phyloP scores from a whole-genome alignment of 2,797 vertebrate genomes.

The Megalops cyprinoides region DNA sequence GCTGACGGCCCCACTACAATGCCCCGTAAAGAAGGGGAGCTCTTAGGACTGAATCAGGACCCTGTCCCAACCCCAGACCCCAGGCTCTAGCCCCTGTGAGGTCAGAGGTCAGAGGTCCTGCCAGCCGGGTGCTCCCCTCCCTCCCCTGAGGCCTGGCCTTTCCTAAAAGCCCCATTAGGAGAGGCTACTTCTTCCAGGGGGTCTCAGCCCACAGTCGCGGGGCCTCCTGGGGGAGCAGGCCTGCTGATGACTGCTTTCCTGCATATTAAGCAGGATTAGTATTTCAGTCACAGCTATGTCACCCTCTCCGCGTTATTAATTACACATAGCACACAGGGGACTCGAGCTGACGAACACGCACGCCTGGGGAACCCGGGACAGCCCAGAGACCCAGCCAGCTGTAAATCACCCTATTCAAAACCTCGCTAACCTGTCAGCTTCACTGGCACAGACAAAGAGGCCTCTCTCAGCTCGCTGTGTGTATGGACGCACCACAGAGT shows the following conservation, averaged over 20 bases:
- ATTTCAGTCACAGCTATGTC: constrained; percentile 47
- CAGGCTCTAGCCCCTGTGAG: not conserved
- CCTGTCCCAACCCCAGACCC: not conserved
- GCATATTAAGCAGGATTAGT: constrained; percentile 47
- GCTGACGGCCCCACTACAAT: not conserved
- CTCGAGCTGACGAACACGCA: constrained; percentile 36
- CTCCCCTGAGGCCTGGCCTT: not conserved
- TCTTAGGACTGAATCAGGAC: not conserved
- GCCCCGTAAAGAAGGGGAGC: not conserved
- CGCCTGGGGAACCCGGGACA: constrained; percentile 22
- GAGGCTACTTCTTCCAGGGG: not conserved
- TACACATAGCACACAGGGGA: constrained; percentile 39
- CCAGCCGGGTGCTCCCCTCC: not conserved
- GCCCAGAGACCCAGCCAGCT: constrained; percentile 14
- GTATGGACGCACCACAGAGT: no score
- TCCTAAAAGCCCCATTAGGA: constrained; percentile 34
- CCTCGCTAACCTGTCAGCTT: not conserved
- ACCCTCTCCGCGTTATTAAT: constrained; percentile 43
- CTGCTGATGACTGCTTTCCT: constrained; percentile 42
- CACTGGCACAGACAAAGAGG: constrained; percentile 15
- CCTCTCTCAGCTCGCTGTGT: no score
- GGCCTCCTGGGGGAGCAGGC: not conserved
- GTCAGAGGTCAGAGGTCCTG: not conserved
- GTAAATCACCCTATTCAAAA: not conserved
- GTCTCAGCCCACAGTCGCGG: not conserved